These are phyloP conservation scores for Anser brachyrhynchus DNA, from an alignment of 2,113 vertebrate species.

Conservation along the genomic window DNA sequence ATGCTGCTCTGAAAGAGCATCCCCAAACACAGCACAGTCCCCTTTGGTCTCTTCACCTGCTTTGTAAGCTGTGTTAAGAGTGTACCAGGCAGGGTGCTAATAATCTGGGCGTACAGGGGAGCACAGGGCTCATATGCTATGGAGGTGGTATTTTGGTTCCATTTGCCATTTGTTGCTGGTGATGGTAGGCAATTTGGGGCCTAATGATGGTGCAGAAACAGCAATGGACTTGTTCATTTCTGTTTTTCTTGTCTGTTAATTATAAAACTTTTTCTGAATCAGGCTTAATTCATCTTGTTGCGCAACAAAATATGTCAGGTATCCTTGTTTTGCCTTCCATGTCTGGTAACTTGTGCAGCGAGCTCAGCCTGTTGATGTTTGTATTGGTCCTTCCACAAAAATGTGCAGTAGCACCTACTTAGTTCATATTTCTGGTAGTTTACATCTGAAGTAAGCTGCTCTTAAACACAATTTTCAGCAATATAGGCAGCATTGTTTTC, in stretches of 20 bases:
- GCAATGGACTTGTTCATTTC: not conserved
- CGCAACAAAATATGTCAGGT: not conserved
- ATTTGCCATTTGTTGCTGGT: not conserved
- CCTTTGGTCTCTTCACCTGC: not conserved
- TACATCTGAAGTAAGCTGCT: not conserved
- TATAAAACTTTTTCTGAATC: not conserved
- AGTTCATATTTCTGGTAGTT: not conserved
- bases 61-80: not conserved
- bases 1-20: not conserved
- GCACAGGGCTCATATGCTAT: accelerated
- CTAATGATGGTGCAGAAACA: not conserved
- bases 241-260: not conserved
- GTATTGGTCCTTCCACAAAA: not conserved
- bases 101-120: accelerated
- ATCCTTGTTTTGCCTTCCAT: not conserved
- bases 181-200: not conserved
- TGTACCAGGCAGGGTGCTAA: accelerated
- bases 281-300: not conserved
- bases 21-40: not conserved
- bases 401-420: not conserved
- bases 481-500: not conserved
- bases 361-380: not conserved
- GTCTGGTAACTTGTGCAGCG: not conserved
- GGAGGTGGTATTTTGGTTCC: not conserved
- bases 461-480: not conserved